These are phyloP conservation scores for Myotis myotis DNA, from an alignment of 2,797 vertebrate genomes.

Conservation along the genomic window DNA sequence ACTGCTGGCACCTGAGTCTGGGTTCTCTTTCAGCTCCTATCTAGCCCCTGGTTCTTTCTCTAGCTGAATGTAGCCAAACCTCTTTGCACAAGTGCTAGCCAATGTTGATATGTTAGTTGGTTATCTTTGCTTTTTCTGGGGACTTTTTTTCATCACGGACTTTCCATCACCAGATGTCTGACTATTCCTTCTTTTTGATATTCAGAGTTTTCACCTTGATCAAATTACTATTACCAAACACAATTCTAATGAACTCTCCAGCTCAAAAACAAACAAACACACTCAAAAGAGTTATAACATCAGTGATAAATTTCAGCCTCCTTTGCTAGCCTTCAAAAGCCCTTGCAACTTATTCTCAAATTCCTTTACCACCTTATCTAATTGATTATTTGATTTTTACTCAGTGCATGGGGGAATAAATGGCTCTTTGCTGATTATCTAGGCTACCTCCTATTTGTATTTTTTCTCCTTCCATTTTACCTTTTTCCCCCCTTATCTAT, in stretches of 20 bases:
- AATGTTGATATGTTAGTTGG: neutral
- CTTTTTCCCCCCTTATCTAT: neutral
- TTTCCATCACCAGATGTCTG: neutral
- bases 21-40: neutral
- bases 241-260: neutral
- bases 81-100: neutral
- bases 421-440: neutral
- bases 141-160: neutral
- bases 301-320: neutral
- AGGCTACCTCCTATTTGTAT: neutral
- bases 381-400: neutral
- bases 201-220: neutral
- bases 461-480: neutral
- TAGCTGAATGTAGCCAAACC: neutral
- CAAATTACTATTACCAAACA: neutral
- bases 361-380: neutral
- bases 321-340: neutral
- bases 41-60: too few species aligned
- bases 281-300: neutral
- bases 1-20: neutral
- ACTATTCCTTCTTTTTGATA: neutral
- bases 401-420: neutral
- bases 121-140: neutral
- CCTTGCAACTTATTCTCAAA: neutral
- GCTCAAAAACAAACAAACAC: neutral